Evolutionary conservation across 2,888 invertebrate genomes (phyloP), one percentile per base, ranked within the genome.

Genomic region (Erebia aethiops): DNA sequence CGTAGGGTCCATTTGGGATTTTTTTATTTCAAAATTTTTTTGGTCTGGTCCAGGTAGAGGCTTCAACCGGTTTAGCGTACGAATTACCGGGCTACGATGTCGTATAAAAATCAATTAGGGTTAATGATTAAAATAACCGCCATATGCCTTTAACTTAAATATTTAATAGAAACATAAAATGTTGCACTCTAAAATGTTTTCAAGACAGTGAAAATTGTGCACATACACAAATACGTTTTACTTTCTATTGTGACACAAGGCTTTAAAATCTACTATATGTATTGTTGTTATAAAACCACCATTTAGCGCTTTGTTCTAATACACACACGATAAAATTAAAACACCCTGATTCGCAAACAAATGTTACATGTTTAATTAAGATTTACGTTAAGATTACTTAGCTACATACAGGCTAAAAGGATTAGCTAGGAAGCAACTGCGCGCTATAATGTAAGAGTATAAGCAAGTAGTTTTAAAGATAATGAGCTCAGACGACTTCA

Each of bases 401-500:
- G 64, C 57, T 61, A 60, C 63, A 73, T 68, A 72, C 69, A 64
- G 56, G 43, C 69, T 71, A 73, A 67, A 73, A 67, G 74, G 72
- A 73, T 72, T 73, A 70, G 62, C 70, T 43, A 57, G 35, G n/a
- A 46, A 56, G 60, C 64, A 54, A 68, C 54, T 56, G 54, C 21
- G 51, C 35, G 58, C 58, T 69, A 68, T 26, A 64, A 26, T 60
- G 43, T 61, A 66, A 54, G 57, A 74, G 56, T 61, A 66, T 54
- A 61, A 74, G 69, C 66, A 46, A 69, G 60, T 75, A 73, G 73
- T 71, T 74, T 76, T 69, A 77, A 76, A 77, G 76, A 73, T 74
- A 76, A 78, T 76, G 70, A 76, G 76, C 73, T 74, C 72, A 75
- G 73, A 75, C 76, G 75, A 77, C 80, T 78, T 76, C 79, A 76